phyloP scores from a whole-genome alignment of 2,113 vertebrate species.

The Micromys minutus region DNA sequence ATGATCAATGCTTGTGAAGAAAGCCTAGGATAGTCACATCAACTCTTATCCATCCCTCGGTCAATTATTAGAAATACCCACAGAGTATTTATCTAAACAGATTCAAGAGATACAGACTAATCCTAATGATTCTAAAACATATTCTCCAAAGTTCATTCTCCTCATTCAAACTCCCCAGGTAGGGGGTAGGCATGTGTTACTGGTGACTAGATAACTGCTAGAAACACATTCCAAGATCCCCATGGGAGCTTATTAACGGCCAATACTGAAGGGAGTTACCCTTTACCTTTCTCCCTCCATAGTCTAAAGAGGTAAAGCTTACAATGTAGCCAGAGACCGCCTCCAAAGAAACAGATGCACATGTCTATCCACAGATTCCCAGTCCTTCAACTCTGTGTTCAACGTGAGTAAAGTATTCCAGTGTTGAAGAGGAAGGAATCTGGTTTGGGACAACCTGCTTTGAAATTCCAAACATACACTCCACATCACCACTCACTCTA shows the following conservation, averaged over 20 bases:
- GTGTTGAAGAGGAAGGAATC: conserved; percentile 26
- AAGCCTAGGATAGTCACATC: not conserved
- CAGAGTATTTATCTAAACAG: conserved; percentile 25
- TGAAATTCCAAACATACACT: conserved; percentile 66
- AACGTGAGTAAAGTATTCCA: conserved; percentile 34
- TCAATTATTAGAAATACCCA: not conserved
- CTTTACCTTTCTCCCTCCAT: not conserved
- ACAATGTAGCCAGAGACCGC: not conserved
- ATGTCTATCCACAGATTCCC: not conserved
- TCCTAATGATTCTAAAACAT: not conserved
- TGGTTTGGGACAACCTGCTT: conserved; percentile 38
- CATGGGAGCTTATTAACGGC: not conserved
- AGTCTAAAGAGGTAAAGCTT: not conserved
- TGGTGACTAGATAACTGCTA: not conserved
- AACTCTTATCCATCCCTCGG: not conserved
- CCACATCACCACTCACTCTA: conserved; percentile 51
- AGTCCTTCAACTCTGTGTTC: not conserved
- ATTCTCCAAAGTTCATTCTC: not conserved
- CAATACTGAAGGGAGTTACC: not conserved
- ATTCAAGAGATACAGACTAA: conserved; percentile 2
- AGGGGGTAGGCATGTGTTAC: not conserved
- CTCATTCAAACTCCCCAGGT: not conserved
- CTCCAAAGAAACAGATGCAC: conserved; percentile 13
- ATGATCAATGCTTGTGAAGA: not conserved
- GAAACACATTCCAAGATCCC: not conserved